Conservation (phyloP, 1,140 invertebrate genomes). For the Aphaenogaster floridana region DNA sequence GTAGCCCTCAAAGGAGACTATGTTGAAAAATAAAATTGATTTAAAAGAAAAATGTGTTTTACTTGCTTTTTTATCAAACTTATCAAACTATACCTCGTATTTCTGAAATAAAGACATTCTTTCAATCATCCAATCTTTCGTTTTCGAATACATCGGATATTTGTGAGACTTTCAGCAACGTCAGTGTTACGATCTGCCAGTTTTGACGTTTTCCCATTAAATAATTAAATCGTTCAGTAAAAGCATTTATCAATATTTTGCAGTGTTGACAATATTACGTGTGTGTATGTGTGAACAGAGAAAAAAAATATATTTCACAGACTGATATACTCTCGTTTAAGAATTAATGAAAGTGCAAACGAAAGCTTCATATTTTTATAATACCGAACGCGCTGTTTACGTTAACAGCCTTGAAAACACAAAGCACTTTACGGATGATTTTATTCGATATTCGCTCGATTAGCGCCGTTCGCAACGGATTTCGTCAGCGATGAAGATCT, state of each 20-base stretch:
- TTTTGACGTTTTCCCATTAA: not conserved
- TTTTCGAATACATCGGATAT: not conserved
- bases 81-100: too few species aligned
- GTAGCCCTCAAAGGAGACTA: too few species aligned
- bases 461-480: not conserved
- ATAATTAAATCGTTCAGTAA: not conserved
- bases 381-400: not conserved
- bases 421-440: not conserved
- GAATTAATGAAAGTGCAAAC: not conserved
- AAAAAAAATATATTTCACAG: not conserved
- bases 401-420: not conserved
- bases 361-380: not conserved
- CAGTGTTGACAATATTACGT: not conserved
- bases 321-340: not conserved
- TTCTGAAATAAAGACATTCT: not conserved
- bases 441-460: slow-evolving; percentile 23
- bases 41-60: too few species aligned
- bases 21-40: too few species aligned
- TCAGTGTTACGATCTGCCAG: not conserved
- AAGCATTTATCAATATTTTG: not conserved
- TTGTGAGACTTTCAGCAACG: not conserved
- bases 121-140: not conserved
- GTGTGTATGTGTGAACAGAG: not conserved
- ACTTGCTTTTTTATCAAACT: too few species aligned
- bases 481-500: slow-evolving; percentile 7